Percentiles rank a stretch among this genome's conserved stretches.
These are phyloP conservation scores for Sphenodon punctatus DNA, from an alignment of 2,797 vertebrate genomes.

Conservation along the genomic window DNA sequence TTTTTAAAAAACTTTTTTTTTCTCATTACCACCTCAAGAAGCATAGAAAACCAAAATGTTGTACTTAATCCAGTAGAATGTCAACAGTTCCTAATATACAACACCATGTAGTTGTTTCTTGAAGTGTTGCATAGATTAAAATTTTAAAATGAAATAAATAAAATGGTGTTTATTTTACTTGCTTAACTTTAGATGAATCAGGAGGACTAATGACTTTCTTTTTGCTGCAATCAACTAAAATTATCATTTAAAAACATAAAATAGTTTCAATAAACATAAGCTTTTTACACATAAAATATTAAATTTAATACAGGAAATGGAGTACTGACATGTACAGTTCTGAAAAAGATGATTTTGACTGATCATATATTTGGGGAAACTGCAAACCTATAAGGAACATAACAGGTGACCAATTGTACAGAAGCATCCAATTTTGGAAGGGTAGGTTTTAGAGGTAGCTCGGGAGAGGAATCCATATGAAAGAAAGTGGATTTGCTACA, in stretches of 20 bases:
- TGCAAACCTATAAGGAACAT: slow-evolving; percentile 58
- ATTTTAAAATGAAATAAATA: slow-evolving; percentile 74
- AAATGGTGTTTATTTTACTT: slow-evolving; percentile 61
- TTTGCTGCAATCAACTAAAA: slow-evolving; percentile 70
- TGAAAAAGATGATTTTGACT: slow-evolving; percentile 51
- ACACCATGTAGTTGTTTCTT: slow-evolving; percentile 82
- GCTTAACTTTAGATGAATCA: slow-evolving; percentile 57
- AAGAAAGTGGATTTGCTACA: slow-evolving; percentile 70
- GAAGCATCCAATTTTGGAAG: slow-evolving; percentile 65
- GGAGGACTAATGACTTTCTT: slow-evolving; percentile 59
- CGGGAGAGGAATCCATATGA: slow-evolving; percentile 75
- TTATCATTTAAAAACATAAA: slow-evolving; percentile 63
- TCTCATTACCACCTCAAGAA: slow-evolving; percentile 80
- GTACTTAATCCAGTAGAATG: slow-evolving; percentile 79
- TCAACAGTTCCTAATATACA: slow-evolving; percentile 81
- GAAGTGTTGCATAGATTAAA: slow-evolving; percentile 92
- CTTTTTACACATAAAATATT: slow-evolving; percentile 64
- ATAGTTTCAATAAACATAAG: slow-evolving; percentile 63
- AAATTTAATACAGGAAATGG: slow-evolving; percentile 70
- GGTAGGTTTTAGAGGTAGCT: slow-evolving; percentile 82
- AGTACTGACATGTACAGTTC: slow-evolving; percentile 58
- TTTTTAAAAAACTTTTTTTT: slow-evolving; percentile 78
- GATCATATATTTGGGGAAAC: slow-evolving; percentile 37
- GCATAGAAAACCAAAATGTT: slow-evolving; percentile 78
- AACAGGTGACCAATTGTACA: slow-evolving; percentile 47